phyloP scores from a whole-genome alignment of 2,113 vertebrate species.

The Brienomyrus longianalis region DNA sequence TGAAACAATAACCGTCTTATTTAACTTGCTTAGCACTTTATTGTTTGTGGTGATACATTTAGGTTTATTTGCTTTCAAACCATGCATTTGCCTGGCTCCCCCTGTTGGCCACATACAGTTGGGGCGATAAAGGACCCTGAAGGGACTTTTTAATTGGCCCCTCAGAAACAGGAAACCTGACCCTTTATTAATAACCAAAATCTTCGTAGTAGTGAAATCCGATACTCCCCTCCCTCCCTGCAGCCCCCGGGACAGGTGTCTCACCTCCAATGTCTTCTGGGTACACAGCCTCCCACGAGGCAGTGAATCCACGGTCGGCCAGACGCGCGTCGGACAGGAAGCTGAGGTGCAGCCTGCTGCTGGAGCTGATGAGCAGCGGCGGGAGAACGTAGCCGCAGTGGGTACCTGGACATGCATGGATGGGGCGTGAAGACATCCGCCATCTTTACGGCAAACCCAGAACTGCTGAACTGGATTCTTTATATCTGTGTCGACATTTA shows the following conservation, averaged over 20 bases:
- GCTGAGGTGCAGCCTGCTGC: conserved; percentile 48
- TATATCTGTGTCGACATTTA: neutral
- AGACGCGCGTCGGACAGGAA: conserved; percentile 58
- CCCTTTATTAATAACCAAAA: conserved; percentile 10
- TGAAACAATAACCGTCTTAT: neutral
- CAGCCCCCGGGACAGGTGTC: neutral
- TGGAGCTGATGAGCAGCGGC: conserved; percentile 55
- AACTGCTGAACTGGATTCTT: neutral
- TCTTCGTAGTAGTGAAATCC: conserved; percentile 18
- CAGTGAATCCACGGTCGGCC: conserved; percentile 58
- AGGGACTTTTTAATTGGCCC: neutral
- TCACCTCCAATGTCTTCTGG: conserved; percentile 63
- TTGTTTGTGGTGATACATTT: neutral
- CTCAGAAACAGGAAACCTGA: neutral
- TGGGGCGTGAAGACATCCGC: neutral
- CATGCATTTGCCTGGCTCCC: neutral
- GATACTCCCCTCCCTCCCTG: neutral
- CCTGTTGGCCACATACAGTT: neutral
- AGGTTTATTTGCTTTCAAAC: neutral
- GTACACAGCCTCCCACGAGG: conserved; percentile 61
- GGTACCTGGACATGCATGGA: conserved; percentile 45
- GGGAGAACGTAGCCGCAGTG: conserved; percentile 60
- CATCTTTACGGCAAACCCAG: neutral
- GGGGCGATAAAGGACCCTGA: neutral
- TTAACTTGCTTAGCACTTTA: neutral